Conservation (phyloP, 2,797 vertebrate genomes). For the Helarctos malayanus region DNA sequence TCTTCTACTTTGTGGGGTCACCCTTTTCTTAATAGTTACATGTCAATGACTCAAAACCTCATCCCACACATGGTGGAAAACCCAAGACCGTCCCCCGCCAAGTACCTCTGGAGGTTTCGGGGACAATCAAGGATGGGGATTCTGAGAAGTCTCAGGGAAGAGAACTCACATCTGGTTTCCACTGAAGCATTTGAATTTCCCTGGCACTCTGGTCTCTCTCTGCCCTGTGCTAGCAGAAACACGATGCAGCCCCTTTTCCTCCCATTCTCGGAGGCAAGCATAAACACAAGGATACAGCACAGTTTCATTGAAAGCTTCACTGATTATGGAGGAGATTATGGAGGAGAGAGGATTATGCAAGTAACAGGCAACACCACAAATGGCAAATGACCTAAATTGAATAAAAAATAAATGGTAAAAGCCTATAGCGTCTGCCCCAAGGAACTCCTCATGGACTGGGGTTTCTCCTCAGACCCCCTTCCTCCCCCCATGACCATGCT, state of each 20-base stretch:
- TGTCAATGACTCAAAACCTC: neutral
- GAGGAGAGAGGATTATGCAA: neutral
- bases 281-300: neutral
- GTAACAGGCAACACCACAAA: neutral
- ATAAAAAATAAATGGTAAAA: neutral
- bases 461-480: neutral
- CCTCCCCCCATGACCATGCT: too few species aligned
- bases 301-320: neutral
- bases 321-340: neutral
- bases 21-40: neutral
- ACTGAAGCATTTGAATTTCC: neutral
- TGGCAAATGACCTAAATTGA: neutral
- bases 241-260: neutral
- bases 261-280: neutral
- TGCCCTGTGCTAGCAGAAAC: neutral
- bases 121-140: neutral
- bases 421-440: neutral
- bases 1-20: neutral
- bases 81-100: neutral
- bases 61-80: neutral
- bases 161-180: neutral
- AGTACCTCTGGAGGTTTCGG: neutral
- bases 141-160: neutral
- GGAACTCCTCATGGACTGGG: neutral
- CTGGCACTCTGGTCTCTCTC: neutral